Evolutionary conservation across 2,888 invertebrate genomes (phyloP), one percentile per base, ranked within the genome.

Genomic region (Philonicus albiceps): DNA sequence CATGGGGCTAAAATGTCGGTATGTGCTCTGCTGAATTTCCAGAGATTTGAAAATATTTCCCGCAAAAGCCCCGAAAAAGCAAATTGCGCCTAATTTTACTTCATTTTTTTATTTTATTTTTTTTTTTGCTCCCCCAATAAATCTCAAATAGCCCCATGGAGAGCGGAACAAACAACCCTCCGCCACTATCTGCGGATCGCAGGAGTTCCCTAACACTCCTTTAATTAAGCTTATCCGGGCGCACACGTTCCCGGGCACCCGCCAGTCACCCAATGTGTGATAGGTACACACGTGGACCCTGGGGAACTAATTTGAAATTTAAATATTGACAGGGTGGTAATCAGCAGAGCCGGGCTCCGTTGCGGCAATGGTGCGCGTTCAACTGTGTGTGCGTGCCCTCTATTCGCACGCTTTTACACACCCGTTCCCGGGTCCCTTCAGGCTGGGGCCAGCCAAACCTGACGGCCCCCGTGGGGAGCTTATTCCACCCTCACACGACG

Each of bases 261-360:
- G 43, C 40, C 84, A 27, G 84, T 43, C 40, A 73, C 27, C 37
- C 84, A 43, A 27, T 84, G 84, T 84, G 84, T 84, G 84, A 84
- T 73, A 73, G 73, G 85, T 85, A 85, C 43, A 75, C 53, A 86
- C 83, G 86, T 83, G 86, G 86, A 83, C 86, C 73, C 74, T 83
- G 84, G 74, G 40, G 85, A 86, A 43, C 78, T 86, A 87, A 87
- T 87, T 87, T 87, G 72, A 86, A 86, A 86, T 87, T 87, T 83
- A 87, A 87, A 87, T 86, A 87, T 87, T 87, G 87, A 87, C 87
- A 87, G 78, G 73, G 43, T 37, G 86, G 84, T 86, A 86, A 87
- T 80, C 86, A 83, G 64, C 64, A 64, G 74, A 55, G 78, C 55
- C 85, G 64, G 40, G 13, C 16, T 64, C 43, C 31, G 55, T 73